Conservation (phyloP, 2,113 vertebrate genomes). For the Pollachius pollachius region DNA sequence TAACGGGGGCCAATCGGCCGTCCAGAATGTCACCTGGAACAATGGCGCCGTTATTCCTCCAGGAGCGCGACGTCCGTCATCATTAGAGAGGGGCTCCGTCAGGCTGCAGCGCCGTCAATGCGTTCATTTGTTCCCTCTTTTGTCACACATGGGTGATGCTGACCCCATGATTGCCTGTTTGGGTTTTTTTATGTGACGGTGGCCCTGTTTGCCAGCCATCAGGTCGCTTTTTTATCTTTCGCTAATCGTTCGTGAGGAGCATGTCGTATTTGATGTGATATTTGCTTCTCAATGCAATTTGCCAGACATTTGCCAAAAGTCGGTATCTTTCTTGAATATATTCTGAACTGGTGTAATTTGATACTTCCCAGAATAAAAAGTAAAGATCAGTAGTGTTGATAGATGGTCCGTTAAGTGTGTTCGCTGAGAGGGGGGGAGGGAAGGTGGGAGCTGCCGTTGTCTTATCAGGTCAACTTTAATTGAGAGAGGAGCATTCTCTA, state of each 20-base stretch:
- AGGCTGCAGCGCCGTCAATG: slow-evolving; percentile 5
- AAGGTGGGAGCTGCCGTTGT: neutral
- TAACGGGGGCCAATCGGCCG: slow-evolving; percentile 45
- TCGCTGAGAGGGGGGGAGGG: neutral
- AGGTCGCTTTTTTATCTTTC: too few relatives aligned
- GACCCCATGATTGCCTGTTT: neutral
- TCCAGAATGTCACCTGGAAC: slow-evolving; percentile 66
- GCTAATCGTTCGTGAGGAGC: too few relatives aligned
- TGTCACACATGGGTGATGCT: slow-evolving; percentile 3
- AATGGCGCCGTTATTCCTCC: slow-evolving; percentile 48
- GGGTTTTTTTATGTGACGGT: neutral
- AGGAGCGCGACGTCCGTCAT: slow-evolving; percentile 55
- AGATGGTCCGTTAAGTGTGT: too few relatives aligned
- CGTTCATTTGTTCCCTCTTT: slow-evolving; percentile 27
- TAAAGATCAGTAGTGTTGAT: too few relatives aligned
- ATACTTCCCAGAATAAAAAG: too few relatives aligned
- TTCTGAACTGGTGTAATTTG: too few relatives aligned
- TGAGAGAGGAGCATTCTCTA: neutral
- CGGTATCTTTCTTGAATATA: too few relatives aligned
- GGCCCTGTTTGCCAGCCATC: too few relatives aligned
- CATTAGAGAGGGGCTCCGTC: slow-evolving; percentile 47
- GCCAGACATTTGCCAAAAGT: too few relatives aligned
- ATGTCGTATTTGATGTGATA: too few relatives aligned
- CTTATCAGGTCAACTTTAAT: neutral
- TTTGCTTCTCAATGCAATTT: too few relatives aligned